Evolutionary conservation across 2,888 invertebrate species (phyloP).

Genomic region (Metopia argyrocephala): DNA sequence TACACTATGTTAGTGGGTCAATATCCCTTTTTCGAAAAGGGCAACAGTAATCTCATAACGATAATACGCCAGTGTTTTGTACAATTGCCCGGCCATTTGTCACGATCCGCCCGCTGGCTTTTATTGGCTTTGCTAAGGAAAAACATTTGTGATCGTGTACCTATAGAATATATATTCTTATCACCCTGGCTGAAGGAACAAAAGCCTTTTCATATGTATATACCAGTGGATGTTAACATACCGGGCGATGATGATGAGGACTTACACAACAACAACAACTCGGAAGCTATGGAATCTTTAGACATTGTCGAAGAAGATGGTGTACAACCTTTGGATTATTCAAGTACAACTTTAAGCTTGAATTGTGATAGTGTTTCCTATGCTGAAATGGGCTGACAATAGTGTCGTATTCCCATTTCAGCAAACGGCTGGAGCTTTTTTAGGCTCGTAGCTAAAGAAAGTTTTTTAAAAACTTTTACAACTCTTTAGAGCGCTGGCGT

Average conservation of each 20-base stretch:
- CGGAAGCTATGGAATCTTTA: constrained; percentile 42
- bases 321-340: constrained; percentile 68
- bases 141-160: constrained; percentile 73
- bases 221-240: constrained; percentile 72
- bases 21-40: constrained; percentile 78
- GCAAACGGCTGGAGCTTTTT: constrained; percentile 27
- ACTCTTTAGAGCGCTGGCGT: constrained; percentile 40
- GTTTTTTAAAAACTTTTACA: neutral
- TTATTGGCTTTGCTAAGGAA: constrained; percentile 72
- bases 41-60: constrained; percentile 76
- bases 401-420: neutral
- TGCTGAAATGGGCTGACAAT: constrained; percentile 61
- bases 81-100: constrained; percentile 72
- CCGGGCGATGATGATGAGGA: constrained; percentile 71
- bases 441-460: constrained; percentile 38
- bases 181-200: constrained; percentile 74
- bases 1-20: constrained; percentile 77
- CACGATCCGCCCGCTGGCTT: constrained; percentile 74
- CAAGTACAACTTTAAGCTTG: constrained; percentile 63
- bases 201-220: constrained; percentile 73
- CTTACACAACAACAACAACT: neutral
- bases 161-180: constrained; percentile 72
- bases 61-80: constrained; percentile 75
- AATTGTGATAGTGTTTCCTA: constrained; percentile 48
- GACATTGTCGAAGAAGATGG: constrained; percentile 67